These are phyloP conservation scores for Poecilia wingei DNA, from an alignment of 2,797 vertebrate species.

Conservation along the genomic window DNA sequence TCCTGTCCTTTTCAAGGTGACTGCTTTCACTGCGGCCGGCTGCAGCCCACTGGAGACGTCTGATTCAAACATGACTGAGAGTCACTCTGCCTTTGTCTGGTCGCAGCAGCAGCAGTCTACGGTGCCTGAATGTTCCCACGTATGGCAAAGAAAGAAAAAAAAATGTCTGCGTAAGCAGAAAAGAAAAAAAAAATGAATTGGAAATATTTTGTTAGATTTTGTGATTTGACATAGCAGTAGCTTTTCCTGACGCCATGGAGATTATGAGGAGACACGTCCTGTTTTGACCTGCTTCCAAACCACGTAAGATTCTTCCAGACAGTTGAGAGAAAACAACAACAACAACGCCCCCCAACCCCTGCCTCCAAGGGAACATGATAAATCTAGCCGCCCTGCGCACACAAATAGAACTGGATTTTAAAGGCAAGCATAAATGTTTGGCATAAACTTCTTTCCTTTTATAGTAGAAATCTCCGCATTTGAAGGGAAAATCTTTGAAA, in stretches of 20 bases:
- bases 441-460: not conserved
- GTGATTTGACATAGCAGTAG: conserved; percentile 1
- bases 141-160: not conserved
- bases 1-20: conserved; percentile 75
- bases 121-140: conserved; percentile 14
- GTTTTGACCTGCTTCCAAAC: conserved; percentile 2
- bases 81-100: not conserved
- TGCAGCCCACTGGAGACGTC: conserved; percentile 24
- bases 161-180: not conserved
- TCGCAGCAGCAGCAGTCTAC: not conserved
- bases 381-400: conserved; percentile 2
- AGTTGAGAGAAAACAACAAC: not conserved
- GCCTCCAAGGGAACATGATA: not conserved
- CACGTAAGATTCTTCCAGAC: not conserved
- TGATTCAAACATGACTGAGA: conserved; percentile 20
- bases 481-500: not conserved
- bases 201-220: conserved; percentile 6
- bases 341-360: not conserved
- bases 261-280: conserved; percentile 13
- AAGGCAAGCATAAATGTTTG: not conserved
- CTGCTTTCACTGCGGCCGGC: conserved; percentile 36
- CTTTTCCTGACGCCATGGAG: not conserved
- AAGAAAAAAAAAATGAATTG: not conserved
- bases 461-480: not conserved
- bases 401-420: conserved; percentile 16